Evolutionary conservation across 2,888 invertebrate species (phyloP), one percentile per base, ranked within the genome.

Genomic region (Drosophila mercatorum): DNA sequence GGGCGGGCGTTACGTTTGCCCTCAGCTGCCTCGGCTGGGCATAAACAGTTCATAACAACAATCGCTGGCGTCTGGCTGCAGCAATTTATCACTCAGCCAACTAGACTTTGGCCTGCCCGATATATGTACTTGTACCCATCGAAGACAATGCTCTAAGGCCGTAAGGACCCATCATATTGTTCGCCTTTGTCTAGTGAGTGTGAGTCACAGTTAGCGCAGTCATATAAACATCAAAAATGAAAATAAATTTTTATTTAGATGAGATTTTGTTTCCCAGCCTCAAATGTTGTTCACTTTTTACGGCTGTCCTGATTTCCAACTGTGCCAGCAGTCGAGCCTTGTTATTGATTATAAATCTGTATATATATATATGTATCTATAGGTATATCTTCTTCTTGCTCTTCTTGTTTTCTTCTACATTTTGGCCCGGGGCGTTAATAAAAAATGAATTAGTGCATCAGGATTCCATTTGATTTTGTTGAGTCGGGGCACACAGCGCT

Each of bases 281-380:
- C 10, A 66, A 73, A 60, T 62, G 56, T 57, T 72, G 62, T 66
- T 65, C 38, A 65, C 64, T 67, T 80, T 80, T 78, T 83, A 86
- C 80, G 70, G 75, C 81, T 85, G 89, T 85, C 84, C 84, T 89
- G 86, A 88, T 84, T 84, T 88, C 84, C 84, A 83, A 84, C 88
- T 83, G 84, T 76, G 84, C 72, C 28, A 65, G 49, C 70, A 66
- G 75, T 76, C 65, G 41, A 52, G 47, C 74, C 70, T 73, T 75
- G 74, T 77, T 88, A 81, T 84, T 86, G 83, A 85, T 88, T 81
- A 81, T 75, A 70, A 78, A 69, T 78, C 68, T 52, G 55, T 66
- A 49, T 28, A 14, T 36, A 44, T 28, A 17, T 38, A 36, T 34
- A 28, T 2, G 2, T 55, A 46, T 22, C 1, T 40, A 40, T 31